phyloP scores from a whole-genome alignment of 2,888 invertebrate genomes.

The Pollenia griseotomentosa region DNA sequence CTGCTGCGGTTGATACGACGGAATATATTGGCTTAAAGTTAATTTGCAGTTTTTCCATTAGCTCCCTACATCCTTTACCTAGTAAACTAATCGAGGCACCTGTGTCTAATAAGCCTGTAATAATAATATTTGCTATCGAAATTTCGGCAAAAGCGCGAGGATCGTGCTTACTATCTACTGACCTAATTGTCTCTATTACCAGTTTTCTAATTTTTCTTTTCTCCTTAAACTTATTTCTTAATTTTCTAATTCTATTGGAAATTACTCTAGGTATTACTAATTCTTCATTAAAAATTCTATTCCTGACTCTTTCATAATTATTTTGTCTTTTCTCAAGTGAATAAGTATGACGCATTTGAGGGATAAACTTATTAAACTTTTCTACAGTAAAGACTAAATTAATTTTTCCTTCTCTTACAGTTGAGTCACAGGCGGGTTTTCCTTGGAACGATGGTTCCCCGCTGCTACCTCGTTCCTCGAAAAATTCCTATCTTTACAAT shows the following conservation, averaged over 20 bases:
- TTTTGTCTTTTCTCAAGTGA: background rate
- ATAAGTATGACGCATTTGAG: background rate
- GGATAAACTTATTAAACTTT: slow-evolving; percentile 16
- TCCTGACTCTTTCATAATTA: slow-evolving; percentile 16
- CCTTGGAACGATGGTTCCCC: slow-evolving; percentile 1
- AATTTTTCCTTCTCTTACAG: background rate
- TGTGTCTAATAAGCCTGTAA: slow-evolving; percentile 34
- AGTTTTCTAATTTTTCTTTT: background rate
- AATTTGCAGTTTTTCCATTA: slow-evolving; percentile 5
- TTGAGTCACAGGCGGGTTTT: background rate
- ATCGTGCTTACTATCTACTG: background rate
- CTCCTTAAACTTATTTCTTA: background rate
- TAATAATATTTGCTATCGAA: background rate
- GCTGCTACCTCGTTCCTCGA: background rate
- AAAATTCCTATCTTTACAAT: too few relatives aligned
- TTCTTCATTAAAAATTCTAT: slow-evolving; percentile 25
- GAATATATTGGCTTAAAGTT: slow-evolving; percentile 15
- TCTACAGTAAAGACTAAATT: background rate
- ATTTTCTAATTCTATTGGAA: slow-evolving; percentile 12
- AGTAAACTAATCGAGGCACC: slow-evolving; percentile 27
- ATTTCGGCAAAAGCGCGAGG: slow-evolving; percentile 14
- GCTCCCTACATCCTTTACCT: slow-evolving; percentile 39
- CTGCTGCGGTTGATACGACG: slow-evolving; percentile 9
- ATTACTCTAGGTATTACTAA: background rate
- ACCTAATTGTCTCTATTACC: background rate